These are phyloP conservation scores for Tanypteryx hageni DNA, from an alignment of 2,888 invertebrate genomes.

Conservation along the genomic window DNA sequence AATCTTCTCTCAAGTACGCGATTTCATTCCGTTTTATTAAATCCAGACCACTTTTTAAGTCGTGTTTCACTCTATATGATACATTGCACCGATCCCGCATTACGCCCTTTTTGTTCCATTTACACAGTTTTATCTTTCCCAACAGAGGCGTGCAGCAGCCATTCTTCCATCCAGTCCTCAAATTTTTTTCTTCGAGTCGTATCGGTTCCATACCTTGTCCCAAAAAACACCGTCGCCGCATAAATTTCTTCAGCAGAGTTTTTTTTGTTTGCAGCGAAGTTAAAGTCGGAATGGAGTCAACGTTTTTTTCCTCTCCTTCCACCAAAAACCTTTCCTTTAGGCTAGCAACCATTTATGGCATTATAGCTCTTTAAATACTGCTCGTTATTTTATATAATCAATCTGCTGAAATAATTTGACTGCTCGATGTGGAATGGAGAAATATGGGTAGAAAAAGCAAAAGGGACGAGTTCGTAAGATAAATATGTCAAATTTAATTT, in stretches of 20 bases:
- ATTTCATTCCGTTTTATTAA: too few species aligned
- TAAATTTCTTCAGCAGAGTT: not conserved
- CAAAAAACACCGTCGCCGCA: not conserved
- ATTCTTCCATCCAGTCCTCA: not conserved
- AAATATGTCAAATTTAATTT: too few species aligned
- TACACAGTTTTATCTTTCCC: not conserved
- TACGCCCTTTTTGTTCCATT: not conserved
- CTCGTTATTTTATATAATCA: too few species aligned
- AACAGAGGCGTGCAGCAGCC: not conserved
- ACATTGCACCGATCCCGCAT: not conserved
- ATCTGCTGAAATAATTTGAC: too few species aligned
- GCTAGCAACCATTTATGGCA: not conserved
- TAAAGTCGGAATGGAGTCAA: not conserved
- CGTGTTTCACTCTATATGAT: too few species aligned
- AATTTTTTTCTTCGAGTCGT: not conserved
- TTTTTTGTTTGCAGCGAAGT: not conserved
- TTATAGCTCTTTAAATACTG: not conserved
- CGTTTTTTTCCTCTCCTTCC: not conserved
- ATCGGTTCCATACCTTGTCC: constrained; percentile 4
- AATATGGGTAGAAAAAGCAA: too few species aligned
- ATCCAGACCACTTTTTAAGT: too few species aligned
- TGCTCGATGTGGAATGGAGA: too few species aligned
- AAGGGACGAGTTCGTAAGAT: too few species aligned
- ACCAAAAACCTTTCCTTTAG: not conserved
- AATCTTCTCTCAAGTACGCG: too few species aligned